Conservation (phyloP, 2,888 invertebrate species). For the Pseudoips prasinana region DNA sequence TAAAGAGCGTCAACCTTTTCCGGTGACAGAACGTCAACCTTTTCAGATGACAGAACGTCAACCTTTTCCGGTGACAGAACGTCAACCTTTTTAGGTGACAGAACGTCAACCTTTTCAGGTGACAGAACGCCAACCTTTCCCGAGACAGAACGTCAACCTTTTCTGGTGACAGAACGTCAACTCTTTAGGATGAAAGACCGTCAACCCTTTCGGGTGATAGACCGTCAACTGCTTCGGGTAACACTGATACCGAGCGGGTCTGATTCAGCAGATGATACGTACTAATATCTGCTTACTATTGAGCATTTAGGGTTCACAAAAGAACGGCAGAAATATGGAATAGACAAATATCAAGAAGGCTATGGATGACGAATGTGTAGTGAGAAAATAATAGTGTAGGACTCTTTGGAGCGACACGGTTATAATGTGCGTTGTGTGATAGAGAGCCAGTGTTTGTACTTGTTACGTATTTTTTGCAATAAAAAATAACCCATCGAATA, state of each 20-base stretch:
- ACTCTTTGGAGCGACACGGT: slow-evolving; percentile 28
- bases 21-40: no score
- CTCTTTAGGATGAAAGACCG: slow-evolving; percentile 2
- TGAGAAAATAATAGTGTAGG: slow-evolving; percentile 34
- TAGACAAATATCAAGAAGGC: slow-evolving; percentile 17
- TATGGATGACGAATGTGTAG: slow-evolving; percentile 29
- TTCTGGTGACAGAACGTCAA: no score
- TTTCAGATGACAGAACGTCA: slow-evolving; percentile 3
- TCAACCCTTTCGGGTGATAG: slow-evolving; percentile 1
- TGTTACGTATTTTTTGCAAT: slow-evolving; percentile 48
- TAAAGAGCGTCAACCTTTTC: slow-evolving; percentile 1
- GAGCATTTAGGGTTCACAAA: slow-evolving; percentile 11
- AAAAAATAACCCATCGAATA: slow-evolving; percentile 73
- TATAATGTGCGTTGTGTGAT: slow-evolving; percentile 31
- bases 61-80: not conserved
- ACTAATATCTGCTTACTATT: slow-evolving; percentile 10
- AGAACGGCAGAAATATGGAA: slow-evolving; percentile 20
- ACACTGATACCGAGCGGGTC: slow-evolving; percentile 7
- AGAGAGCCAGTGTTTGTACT: slow-evolving; percentile 50
- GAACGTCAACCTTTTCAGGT: slow-evolving; percentile 1
- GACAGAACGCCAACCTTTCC: no score
- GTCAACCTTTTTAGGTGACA: no score
- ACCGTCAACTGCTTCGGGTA: slow-evolving; percentile 1
- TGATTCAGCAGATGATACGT: slow-evolving; percentile 15
- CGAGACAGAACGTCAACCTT: slow-evolving; percentile 2